Conservation (phyloP, 2,888 invertebrate species). For the Heliconius charithonia region DNA sequence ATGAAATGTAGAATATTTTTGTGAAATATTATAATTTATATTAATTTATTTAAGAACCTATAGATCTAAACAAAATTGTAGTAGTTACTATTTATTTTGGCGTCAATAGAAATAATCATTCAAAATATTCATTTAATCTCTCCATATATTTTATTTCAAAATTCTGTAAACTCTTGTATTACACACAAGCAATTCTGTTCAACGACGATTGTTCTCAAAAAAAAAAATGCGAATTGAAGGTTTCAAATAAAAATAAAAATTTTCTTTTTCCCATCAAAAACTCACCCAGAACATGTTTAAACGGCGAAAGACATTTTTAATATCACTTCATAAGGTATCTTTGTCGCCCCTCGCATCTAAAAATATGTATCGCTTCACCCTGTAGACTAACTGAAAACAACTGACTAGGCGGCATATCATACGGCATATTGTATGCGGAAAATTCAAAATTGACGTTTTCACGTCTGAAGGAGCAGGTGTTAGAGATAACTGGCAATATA, state of each 20-base stretch:
- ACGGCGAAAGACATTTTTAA: constrained; percentile 43
- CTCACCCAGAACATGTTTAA: neutral
- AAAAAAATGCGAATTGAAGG: neutral
- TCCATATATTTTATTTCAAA: neutral
- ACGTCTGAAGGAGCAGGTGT: constrained; percentile 72
- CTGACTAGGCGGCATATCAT: constrained; percentile 61
- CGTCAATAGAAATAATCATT: neutral
- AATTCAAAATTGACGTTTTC: constrained; percentile 79
- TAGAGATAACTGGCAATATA: constrained; percentile 60
- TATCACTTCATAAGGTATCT: constrained; percentile 46
- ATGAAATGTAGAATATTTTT: neutral
- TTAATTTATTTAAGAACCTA: neutral
- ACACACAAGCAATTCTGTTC: neutral
- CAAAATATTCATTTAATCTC: neutral
- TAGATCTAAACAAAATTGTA: neutral
- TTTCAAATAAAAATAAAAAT: neutral
- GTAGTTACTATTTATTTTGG: neutral
- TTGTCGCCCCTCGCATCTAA: constrained; percentile 54
- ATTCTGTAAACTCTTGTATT: no score
- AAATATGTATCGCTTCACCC: constrained; percentile 52
- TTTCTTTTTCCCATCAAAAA: neutral
- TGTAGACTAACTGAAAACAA: constrained; percentile 49
- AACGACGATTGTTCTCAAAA: neutral
- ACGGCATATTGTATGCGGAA: constrained; percentile 62
- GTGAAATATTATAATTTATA: neutral